Evolutionary conservation across 2,797 vertebrate genomes (phyloP), one percentile per base, ranked within the genome.

Genomic region (Alauda arvensis): DNA sequence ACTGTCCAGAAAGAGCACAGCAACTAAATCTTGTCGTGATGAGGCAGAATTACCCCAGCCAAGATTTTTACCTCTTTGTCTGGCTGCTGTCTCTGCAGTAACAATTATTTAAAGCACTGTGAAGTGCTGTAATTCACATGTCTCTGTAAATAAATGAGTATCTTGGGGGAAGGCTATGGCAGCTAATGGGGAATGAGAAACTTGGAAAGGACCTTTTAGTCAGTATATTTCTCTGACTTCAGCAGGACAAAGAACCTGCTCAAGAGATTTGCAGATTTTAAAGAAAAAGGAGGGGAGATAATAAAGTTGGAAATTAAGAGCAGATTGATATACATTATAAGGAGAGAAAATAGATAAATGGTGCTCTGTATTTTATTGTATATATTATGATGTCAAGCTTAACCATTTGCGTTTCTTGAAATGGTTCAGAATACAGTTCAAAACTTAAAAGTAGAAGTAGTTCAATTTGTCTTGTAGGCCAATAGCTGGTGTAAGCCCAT

Each of bases 401-500:
- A 39, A 61, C 16, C 1, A 18, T 74, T 59, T 45, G 5, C 1
- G 0, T 21, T 3, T 45, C 53, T 72, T 49, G 26, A 34, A 81
- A 56, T 60, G 7, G 9, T 53, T 16, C 4, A 49, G 10, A 70
- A 61, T 60, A 18, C 33, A 60, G n/a, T 25, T 87, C 9, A 37
- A 34, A 34, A 48, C 14, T 34, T 69, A 18, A 61, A 85, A 77
- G 37, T 46, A 39, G 29, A 62, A 43, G 17, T 23, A 62, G 12
- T 59, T 61, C 11, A 57, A 37, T 74, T 57, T 85, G 28, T 24
- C 37, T 80, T 14, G 9, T 53, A 42, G 65, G 45, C 18, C 37
- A 33, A 6, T 31, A 55, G 45, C 45, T 77, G 40, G 13, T 4
- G 0, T 61, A 65, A 83, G 10, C 45, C 34, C 0, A 0, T 31